Base-by-base conservation (phyloP, 2,113 vertebrate species). In the Aix galericulata region DNA sequence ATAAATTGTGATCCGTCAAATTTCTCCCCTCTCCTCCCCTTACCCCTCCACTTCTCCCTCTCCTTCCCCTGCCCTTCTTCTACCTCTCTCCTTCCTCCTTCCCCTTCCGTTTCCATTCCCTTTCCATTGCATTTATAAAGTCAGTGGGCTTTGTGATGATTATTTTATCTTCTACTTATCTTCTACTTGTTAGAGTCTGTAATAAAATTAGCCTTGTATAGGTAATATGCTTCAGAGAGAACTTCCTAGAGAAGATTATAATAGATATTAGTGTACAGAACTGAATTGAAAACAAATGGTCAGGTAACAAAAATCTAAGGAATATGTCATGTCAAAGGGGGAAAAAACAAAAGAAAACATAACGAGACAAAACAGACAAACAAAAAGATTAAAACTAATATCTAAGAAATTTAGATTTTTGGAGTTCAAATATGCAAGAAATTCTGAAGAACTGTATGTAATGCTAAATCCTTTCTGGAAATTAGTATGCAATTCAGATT, bases 401-500 rank as follows among this genome's bases (percentile, higher is more conserved):
- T 17, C 23, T 91, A 36, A 89, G 55, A 92, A 86, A 56, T 82
- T 22, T 68, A 88, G 53, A 55, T 56, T 91, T 80, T 89, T 84
- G 6, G 22, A 68, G 12, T 38, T 74, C 16, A 82, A 80, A 18
- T 80, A 83, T 22, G 13, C 18, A 78, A 42, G 6, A n/a, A 91
- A 17, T 72, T 62, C 32, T 93, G 23, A 94, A 60, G 17, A 88
- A 17, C 40, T 42, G 34, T 42, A 26, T 68, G 40, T 46, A 91
- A 50, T 90, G 10, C 44, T 94, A 90, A 71, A 48, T 95, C 50
- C 27, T 88, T 94, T 81, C 92, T 73, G 27, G 29, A 71, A 55
- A 91, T 95, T 95, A 86, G 17, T 75, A 56, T 95, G 63, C 44
- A 88, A 81, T 66, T 90, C 68, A 95, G 71, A 78, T 95, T 89